Evolutionary conservation across 1,140 invertebrate genomes (phyloP).

Genomic region (Microplitis mediator): DNA sequence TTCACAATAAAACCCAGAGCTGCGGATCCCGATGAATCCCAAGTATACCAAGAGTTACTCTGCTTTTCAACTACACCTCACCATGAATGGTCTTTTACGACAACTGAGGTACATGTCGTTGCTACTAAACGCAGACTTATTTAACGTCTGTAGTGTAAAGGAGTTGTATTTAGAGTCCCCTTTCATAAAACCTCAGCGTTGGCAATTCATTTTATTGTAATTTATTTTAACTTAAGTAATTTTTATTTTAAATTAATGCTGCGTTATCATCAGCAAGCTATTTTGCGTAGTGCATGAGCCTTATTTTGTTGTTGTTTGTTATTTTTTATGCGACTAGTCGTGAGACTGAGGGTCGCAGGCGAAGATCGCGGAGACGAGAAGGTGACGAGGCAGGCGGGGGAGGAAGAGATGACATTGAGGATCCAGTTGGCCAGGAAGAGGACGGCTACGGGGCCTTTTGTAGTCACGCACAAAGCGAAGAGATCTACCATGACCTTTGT

Average conservation of each 20-base stretch:
- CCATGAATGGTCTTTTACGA: constrained; percentile 55
- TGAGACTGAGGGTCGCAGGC: constrained; percentile 56
- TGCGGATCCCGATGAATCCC: constrained; percentile 58
- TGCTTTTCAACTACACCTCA: constrained; percentile 60
- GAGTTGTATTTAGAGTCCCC: neutral
- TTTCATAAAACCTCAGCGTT: neutral
- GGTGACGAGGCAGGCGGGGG: constrained; percentile 48
- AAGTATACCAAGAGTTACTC: constrained; percentile 62
- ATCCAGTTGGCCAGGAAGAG: constrained; percentile 57
- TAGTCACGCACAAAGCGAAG: constrained; percentile 74
- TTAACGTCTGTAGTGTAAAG: constrained; percentile 12
- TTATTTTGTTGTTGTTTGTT: constrained; percentile 47
- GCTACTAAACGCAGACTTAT: neutral
- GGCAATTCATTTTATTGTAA: no score
- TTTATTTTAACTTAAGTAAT: neutral
- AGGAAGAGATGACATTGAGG: constrained; percentile 46
- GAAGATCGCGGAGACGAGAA: constrained; percentile 53
- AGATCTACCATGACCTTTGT: constrained; percentile 84
- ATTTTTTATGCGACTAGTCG: constrained; percentile 57
- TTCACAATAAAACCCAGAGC: constrained; percentile 62
- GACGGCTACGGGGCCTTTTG: constrained; percentile 71
- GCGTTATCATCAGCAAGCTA: constrained; percentile 9
- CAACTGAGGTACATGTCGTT: constrained; percentile 52
- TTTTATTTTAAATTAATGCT: neutral
- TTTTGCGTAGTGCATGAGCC: constrained; percentile 56